Evolutionary conservation across 2,888 invertebrate genomes (phyloP), one percentile per base, ranked within the genome.

Genomic region (Athrips mouffetella): DNA sequence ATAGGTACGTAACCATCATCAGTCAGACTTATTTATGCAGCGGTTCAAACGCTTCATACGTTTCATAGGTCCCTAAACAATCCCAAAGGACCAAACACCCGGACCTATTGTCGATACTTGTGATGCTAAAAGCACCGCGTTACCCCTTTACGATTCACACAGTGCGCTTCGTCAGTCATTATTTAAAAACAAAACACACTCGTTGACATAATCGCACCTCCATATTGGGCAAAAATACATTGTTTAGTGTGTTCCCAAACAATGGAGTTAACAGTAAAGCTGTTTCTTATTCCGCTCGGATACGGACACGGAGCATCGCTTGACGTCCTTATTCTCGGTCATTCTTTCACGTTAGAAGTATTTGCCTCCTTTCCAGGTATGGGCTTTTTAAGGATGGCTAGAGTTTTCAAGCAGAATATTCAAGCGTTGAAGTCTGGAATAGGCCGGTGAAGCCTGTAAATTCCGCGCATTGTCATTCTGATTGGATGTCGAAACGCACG

Each of bases 261-360:
- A 86, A 86, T 85, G 78, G 81, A 77, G 73, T 73, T 83, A 85
- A 86, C 86, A 79, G 85, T 86, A 85, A 71, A 75, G 63, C 81
- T 85, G 78, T 65, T 88, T 87, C 84, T 85, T 85, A 87, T 86
- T 86, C 86, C 82, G 81, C 70, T 75, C 83, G 84, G 82, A 83
- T 79, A 79, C 78, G 79, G 77, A 80, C 80, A 67, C 73, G 60
- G 63, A 61, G 67, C 65, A 68, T 67, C 65, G 73, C 21, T 23
- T 21, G 23, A 6, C 33, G 23, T 45, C 31, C 30, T 21, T 45
- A 45, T 45, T 31, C 44, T 13, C 16, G 40, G 6, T 1, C 40
- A 40, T 40, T 40, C 23, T 3, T 39, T 39, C 21, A 20, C 20
- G 11, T 20, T 11, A 6, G n/a, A 18, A 20, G n/a, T n/a, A 37